These are phyloP conservation scores for Jacana jacana DNA, from an alignment of 2,113 vertebrate species.

Conservation along the genomic window DNA sequence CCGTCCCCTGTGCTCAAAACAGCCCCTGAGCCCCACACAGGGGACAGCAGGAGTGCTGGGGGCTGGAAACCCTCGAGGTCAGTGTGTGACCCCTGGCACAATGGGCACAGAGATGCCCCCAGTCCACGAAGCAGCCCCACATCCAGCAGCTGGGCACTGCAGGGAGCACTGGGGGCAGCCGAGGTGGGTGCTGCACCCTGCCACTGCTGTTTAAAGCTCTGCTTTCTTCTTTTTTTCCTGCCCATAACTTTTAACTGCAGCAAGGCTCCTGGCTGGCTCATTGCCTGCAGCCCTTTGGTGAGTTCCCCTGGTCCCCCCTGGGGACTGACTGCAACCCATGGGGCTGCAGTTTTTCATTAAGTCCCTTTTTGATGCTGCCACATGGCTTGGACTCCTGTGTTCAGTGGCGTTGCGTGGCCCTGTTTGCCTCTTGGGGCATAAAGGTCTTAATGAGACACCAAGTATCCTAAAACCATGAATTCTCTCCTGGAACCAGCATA, in stretches of 20 bases:
- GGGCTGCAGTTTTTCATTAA: neutral
- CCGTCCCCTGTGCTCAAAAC: neutral
- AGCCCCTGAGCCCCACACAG: neutral
- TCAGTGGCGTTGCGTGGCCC: neutral
- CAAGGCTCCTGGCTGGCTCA: neutral
- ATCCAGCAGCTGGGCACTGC: neutral
- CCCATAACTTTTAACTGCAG: neutral
- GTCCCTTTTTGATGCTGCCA: neutral
- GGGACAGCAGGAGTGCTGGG: neutral
- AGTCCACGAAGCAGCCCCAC: neutral
- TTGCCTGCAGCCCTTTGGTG: neutral
- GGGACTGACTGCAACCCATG: too few species aligned
- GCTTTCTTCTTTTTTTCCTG: neutral
- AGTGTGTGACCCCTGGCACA: rapidly evolving
- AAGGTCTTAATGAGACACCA: neutral
- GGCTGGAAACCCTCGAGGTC: neutral
- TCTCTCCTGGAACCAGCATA: neutral
- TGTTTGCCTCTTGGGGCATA: rapidly evolving
- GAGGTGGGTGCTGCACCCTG: neutral
- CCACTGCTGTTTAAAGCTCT: neutral
- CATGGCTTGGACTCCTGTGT: neutral
- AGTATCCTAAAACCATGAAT: neutral
- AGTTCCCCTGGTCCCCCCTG: neutral
- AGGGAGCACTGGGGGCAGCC: neutral
- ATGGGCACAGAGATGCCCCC: neutral